These are phyloP conservation scores for Meriones psammophilus DNA, from an alignment of 2,797 vertebrate genomes.

Conservation along the genomic window DNA sequence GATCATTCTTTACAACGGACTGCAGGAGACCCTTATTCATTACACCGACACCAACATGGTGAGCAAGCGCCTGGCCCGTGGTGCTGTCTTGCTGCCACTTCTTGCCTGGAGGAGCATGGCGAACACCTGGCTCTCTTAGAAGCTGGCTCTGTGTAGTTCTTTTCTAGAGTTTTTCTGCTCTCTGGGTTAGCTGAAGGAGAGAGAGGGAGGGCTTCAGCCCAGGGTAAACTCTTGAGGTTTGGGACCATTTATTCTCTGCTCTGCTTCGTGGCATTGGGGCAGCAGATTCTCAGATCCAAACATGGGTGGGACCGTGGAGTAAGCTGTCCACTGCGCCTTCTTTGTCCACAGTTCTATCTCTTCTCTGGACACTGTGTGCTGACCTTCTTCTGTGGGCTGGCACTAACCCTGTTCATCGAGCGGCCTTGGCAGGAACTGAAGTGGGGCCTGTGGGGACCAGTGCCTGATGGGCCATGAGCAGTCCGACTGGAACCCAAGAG, in stretches of 20 bases:
- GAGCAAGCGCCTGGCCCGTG: constrained; percentile 75
- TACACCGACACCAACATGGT: constrained; percentile 93
- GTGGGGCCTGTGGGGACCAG: background rate
- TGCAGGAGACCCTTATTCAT: constrained; percentile 92
- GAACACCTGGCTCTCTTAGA: background rate
- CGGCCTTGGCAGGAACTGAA: constrained; percentile 89
- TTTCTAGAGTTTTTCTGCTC: background rate
- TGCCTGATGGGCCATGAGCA: fast-evolving
- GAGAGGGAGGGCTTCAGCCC: background rate
- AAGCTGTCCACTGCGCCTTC: background rate
- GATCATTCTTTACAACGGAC: constrained; percentile 91
- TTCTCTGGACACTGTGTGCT: constrained; percentile 91
- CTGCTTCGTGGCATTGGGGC: background rate
- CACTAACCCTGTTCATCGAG: constrained; percentile 90
- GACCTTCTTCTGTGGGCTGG: constrained; percentile 87
- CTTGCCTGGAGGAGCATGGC: background rate
- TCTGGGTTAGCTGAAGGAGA: background rate
- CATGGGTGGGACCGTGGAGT: fast-evolving
- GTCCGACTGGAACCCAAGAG: background rate
- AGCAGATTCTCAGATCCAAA: background rate
- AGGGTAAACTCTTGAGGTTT: background rate
- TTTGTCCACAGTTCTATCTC: constrained; percentile 90
- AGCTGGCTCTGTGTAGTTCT: background rate
- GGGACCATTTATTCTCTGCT: background rate
- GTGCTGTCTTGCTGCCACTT: no score